phyloP scores from a whole-genome alignment of 2,113 vertebrate species.

The Myiagra hebetior region DNA sequence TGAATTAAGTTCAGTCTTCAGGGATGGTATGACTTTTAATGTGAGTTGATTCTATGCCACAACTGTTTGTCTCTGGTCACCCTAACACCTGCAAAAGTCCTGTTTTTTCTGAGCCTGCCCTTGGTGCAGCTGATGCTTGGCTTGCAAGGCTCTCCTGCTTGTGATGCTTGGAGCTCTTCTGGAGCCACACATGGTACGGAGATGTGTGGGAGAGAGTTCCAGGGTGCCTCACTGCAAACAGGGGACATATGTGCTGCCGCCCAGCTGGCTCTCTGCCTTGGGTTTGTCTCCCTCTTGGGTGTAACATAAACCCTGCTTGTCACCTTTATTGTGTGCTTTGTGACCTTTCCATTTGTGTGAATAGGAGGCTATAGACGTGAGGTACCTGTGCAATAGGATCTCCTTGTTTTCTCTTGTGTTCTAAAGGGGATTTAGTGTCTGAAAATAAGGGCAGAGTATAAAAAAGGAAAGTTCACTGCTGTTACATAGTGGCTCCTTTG shows the following conservation, averaged over 20 bases:
- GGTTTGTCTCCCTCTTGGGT: rapidly evolving
- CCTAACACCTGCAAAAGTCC: not conserved
- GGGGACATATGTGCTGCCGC: not conserved
- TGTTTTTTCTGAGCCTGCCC: not conserved
- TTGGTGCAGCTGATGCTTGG: not conserved
- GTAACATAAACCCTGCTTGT: not conserved
- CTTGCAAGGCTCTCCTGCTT: not conserved
- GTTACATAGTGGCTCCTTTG: not conserved
- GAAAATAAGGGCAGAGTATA: not conserved
- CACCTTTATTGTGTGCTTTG: not conserved
- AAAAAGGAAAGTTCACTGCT: not conserved
- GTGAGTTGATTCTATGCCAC: not conserved
- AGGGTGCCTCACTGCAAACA: not conserved
- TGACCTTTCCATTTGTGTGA: not conserved
- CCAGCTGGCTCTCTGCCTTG: not conserved
- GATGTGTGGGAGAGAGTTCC: not conserved
- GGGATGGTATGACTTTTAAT: not conserved
- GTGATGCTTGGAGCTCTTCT: not conserved
- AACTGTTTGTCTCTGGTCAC: not conserved
- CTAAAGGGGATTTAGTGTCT: not conserved
- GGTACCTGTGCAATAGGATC: not conserved
- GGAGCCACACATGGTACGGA: not conserved
- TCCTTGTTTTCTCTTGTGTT: not conserved
- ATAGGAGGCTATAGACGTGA: not conserved
- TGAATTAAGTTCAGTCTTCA: not conserved